A percentile compares a stretch with the other conserved stretches of the same genome.
Conservation (phyloP, 2,888 invertebrate species). For the Ophioninae sp. region DNA sequence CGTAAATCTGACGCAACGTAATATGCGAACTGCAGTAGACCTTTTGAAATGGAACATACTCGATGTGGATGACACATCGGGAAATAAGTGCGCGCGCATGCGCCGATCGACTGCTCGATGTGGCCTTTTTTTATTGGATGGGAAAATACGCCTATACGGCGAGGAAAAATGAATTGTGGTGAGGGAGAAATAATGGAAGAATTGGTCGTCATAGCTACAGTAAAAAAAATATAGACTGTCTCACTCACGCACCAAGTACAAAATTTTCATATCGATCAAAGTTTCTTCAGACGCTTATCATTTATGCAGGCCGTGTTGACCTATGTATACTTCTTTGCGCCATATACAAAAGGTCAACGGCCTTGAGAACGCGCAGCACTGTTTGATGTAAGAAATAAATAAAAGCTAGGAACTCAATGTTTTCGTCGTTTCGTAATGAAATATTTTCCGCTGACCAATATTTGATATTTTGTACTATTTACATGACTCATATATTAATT, state of each 20-base stretch:
- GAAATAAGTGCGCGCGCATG: conserved; percentile 2
- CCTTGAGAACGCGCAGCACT: not conserved
- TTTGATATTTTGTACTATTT: not conserved
- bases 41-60: conserved; percentile 36
- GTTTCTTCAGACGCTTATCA: conserved; percentile 37
- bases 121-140: conserved; percentile 49
- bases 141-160: not conserved
- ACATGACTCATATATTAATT: not conserved
- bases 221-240: not conserved
- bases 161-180: not conserved
- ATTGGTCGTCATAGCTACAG: conserved; percentile 36
- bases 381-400: not conserved
- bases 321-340: not conserved
- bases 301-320: conserved; percentile 57
- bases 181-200: conserved; percentile 2
- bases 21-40: conserved; percentile 42
- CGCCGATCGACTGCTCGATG: conserved; percentile 39
- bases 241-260: not conserved
- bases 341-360: conserved; percentile 15
- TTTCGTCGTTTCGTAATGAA: not conserved
- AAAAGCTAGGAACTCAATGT: not conserved
- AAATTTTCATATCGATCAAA: conserved; percentile 16
- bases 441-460: not conserved
- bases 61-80: conserved; percentile 14
- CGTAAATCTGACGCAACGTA: conserved; percentile 52